Base-by-base conservation (phyloP, 2,797 vertebrate genomes). In the Cyprinella venusta region DNA sequence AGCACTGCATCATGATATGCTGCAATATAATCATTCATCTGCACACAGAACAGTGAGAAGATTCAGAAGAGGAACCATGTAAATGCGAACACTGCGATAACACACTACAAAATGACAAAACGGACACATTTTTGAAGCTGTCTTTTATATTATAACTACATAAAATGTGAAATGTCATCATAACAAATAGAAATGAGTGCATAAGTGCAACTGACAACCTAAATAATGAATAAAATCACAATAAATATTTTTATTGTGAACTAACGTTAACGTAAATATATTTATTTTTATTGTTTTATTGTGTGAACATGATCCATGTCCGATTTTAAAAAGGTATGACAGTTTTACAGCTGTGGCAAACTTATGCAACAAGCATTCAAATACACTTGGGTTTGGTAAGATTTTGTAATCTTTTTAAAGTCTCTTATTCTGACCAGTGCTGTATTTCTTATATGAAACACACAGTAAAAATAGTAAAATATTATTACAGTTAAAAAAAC, bases 1-100 rank as follows among this genome's bases (percentile, higher is more conserved):
- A 98, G 91, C 84, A 97, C 93, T 0, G 95, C 93, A 85, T 99
- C 95, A 80, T 96, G 90, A 90, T 99, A 99, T 3, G 96, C 97
- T 24, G 93, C 91, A 81, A 96, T 89, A 90, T 96, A 97, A 87
- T 97, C 92, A 56, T 95, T 95, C 91, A 94, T 89, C 97, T 99
- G 90, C 82, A 81, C 30, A 88, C 13, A 86, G 19, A 80, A 18
- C 26, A 48, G 38, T 52, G 81, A 74, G 42, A 61, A 45, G 42
- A 54, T 48, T 16, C 30, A 13, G n/a, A 68, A 24, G 74, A 61
- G 30, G 3, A 15, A 59, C 21, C 5, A 76, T 76, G 13, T 18
- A 33, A 75, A 75, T 38, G 10, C 38, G 52, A 59, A 76, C 24
- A 59, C n/a, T 24, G 24, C 8, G 9, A 48, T 36, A 21, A 26